Evolutionary conservation across 2,797 vertebrate genomes (phyloP), one percentile per base, ranked within the genome.

Genomic region (Premnoplex brunnescens): DNA sequence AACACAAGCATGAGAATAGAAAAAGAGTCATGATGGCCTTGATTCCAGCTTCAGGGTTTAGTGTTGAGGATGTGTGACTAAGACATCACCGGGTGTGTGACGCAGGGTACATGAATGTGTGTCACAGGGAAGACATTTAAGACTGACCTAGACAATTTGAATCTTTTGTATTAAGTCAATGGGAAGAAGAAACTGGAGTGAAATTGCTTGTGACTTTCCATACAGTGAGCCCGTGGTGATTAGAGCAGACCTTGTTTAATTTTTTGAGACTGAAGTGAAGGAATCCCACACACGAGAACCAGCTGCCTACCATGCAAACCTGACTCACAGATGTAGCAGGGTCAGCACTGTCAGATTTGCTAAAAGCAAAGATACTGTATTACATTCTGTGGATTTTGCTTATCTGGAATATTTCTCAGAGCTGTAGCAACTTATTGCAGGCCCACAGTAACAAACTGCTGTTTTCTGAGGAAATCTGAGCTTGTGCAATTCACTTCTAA

Each of bases 401-500:
- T 97, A 96, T 96, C 92, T 96, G 88, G 91, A 94, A 84, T 95
- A 78, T 93, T 96, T 95, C 88, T 95, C 30, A 27, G 87, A 67
- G 79, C 68, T 94, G 79, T 89, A 92, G 85, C 68, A 96, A 96
- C 67, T 89, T 96, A 83, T 92, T 94, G 91, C 91, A 95, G 74
- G 55, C 63, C 46, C 71, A 67, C 76, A 86, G 88, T 67, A 88
- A 86, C 67, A 96, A 93, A 93, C 89, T 94, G 95, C 63, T 95
- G 30, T 84, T 96, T 95, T 96, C 93, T 95, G 96, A 96, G 91
- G 94, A 95, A 96, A 96, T 95, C 73, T 93, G 63, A 87, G 56
- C 93, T 96, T 97, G 74, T 95, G 94, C 91, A 93, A 97, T 81
- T 88, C 71, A 46, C 41, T 95, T 94, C 67, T 93, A 96, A 95